These are phyloP conservation scores for Polyploca ridens DNA, from an alignment of 2,888 invertebrate species.

Conservation along the genomic window DNA sequence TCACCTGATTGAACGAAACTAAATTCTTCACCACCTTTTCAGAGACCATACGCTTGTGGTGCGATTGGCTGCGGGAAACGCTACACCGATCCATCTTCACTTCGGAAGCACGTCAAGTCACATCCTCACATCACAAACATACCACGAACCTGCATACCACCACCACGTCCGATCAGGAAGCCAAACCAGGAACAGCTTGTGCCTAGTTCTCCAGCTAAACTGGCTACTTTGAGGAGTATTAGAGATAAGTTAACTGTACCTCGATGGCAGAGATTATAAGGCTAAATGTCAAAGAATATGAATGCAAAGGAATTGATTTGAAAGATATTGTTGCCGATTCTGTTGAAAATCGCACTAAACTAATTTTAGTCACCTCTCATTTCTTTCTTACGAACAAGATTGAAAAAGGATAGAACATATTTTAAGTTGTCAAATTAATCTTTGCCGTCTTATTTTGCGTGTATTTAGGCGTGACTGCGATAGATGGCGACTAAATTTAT, in stretches of 20 bases:
- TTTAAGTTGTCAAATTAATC: no score
- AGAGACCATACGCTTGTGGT: slow-evolving; percentile 97
- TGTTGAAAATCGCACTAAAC: no score
- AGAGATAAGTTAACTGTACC: slow-evolving; percentile 76
- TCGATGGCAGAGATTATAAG: slow-evolving; percentile 62
- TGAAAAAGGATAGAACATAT: no score
- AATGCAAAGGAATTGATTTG: no score
- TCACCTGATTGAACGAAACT: no score
- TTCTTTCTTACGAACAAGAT: no score
- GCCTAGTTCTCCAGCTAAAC: slow-evolving; percentile 76
- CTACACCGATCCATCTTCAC: slow-evolving; percentile 97
- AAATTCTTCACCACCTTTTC: slow-evolving; percentile 30
- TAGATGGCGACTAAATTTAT: no score
- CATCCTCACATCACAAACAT: slow-evolving; percentile 83
- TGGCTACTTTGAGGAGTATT: slow-evolving; percentile 72
- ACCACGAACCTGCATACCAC: slow-evolving; percentile 70
- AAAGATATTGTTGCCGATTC: no score
- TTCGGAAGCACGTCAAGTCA: slow-evolving; percentile 96
- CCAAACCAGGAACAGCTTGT: slow-evolving; percentile 66
- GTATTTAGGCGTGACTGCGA: no score
- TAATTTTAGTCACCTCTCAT: no score
- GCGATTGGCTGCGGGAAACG: slow-evolving; percentile 94
- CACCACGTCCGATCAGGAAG: slow-evolving; percentile 59
- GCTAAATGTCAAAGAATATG: no score
- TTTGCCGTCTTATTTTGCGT: no score